Percentiles rank a stretch among this genome's conserved stretches.
phyloP scores from a whole-genome alignment of 2,797 vertebrate species.

The Bryconaethiops microstoma region DNA sequence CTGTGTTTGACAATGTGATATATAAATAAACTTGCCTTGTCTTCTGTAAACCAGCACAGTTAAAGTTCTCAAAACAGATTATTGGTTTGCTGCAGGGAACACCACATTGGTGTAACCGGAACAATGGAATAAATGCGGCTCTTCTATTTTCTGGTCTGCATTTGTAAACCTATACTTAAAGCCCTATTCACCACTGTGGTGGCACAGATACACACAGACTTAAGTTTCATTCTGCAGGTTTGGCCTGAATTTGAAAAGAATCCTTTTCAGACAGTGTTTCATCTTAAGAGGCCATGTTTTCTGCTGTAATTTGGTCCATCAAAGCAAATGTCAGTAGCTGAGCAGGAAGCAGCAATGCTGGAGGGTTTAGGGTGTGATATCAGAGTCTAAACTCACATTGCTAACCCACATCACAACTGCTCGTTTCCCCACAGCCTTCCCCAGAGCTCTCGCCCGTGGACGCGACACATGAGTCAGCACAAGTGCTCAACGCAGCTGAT shows the following conservation, averaged over 20 bases:
- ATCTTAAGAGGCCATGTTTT: neutral
- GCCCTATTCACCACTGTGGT: neutral
- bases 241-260: neutral
- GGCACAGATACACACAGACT: neutral
- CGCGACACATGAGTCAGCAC: slow-evolving; percentile 1
- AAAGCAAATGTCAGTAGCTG: neutral
- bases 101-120: neutral
- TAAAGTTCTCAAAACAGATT: neutral
- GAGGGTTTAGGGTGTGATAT: neutral
- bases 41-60: neutral
- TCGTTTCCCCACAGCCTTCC: neutral
- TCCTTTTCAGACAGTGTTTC: neutral
- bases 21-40: too few relatives aligned
- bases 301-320: neutral
- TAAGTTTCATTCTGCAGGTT: neutral
- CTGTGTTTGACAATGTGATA: too few relatives aligned
- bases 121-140: neutral
- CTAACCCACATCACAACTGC: neutral
- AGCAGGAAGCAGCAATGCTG: neutral
- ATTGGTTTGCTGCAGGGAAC: neutral
- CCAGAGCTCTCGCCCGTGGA: neutral
- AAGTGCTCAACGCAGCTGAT: neutral
- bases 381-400: neutral
- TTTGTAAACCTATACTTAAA: neutral
- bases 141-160: neutral